phyloP scores from a whole-genome alignment of 2,888 invertebrate species.

The Desoria tigrina region DNA sequence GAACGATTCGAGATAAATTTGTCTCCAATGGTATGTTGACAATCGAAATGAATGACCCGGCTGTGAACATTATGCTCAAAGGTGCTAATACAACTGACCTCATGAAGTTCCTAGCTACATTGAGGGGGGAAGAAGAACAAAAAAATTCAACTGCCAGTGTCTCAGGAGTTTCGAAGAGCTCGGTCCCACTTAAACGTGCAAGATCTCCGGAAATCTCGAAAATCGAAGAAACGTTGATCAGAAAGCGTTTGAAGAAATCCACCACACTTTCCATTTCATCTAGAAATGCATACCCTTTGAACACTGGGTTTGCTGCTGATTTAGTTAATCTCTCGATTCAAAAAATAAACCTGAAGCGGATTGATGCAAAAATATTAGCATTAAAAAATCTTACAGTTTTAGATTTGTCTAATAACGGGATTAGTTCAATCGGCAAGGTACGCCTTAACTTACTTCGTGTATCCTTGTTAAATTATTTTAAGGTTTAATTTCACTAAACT shows the following conservation, averaged over 20 bases:
- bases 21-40: conserved; percentile 30
- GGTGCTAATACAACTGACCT: conserved; percentile 19
- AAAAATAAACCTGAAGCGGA: background rate
- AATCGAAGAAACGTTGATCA: too few relatives aligned
- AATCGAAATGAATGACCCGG: conserved; percentile 35
- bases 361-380: background rate
- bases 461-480: too few relatives aligned
- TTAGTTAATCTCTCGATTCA: background rate
- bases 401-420: conserved; percentile 24
- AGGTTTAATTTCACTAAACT: too few relatives aligned
- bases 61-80: conserved; percentile 31
- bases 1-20: conserved; percentile 26
- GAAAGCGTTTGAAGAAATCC: too few relatives aligned
- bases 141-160: background rate
- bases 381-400: conserved; percentile 3
- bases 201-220: too few relatives aligned
- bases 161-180: too few relatives aligned
- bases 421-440: conserved; percentile 21
- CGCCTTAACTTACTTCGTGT: background rate
- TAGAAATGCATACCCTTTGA: background rate
- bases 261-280: too few relatives aligned
- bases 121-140: background rate
- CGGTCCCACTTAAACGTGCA: too few relatives aligned
- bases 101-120: conserved; percentile 15
- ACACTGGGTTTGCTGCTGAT: background rate